phyloP scores from a whole-genome alignment of 92 coral and sea anemone species.

The Galaxea fascicularis region DNA sequence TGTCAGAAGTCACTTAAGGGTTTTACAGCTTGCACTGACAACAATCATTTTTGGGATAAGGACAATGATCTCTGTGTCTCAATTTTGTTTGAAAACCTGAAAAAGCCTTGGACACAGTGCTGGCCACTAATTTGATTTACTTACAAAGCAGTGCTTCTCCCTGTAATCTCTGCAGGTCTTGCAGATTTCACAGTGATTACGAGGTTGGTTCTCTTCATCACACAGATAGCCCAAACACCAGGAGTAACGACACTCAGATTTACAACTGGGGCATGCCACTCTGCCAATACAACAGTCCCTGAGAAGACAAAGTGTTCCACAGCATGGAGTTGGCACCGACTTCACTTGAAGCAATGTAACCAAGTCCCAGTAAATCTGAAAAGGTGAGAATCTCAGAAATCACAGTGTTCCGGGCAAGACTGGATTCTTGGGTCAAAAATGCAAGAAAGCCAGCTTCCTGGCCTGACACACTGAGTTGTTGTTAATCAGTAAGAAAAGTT shows the following conservation, averaged over 20 bases:
- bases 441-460: no score
- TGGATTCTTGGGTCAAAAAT: no score
- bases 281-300: constrained; percentile 57
- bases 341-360: constrained; percentile 43
- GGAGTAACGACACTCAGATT: constrained; percentile 63
- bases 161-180: constrained; percentile 81
- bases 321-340: constrained; percentile 64
- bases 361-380: constrained; percentile 57
- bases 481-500: no score
- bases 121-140: not conserved
- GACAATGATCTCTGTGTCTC: no score
- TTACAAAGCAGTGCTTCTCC: constrained; percentile 67
- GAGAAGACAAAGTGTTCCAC: constrained; percentile 50
- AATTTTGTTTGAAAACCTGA: not conserved
- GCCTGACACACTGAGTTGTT: no score
- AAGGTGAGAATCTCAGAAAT: not conserved
- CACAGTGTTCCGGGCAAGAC: not conserved
- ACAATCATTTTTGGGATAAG: no score
- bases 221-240: constrained; percentile 70
- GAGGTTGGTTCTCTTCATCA: constrained; percentile 76
- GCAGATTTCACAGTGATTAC: constrained; percentile 77
- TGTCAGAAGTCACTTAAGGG: no score
- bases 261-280: constrained; percentile 68
- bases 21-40: no score
- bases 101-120: no score